These are phyloP conservation scores for Nephila pilipes DNA, from an alignment of 1,140 invertebrate species.

Conservation along the genomic window DNA sequence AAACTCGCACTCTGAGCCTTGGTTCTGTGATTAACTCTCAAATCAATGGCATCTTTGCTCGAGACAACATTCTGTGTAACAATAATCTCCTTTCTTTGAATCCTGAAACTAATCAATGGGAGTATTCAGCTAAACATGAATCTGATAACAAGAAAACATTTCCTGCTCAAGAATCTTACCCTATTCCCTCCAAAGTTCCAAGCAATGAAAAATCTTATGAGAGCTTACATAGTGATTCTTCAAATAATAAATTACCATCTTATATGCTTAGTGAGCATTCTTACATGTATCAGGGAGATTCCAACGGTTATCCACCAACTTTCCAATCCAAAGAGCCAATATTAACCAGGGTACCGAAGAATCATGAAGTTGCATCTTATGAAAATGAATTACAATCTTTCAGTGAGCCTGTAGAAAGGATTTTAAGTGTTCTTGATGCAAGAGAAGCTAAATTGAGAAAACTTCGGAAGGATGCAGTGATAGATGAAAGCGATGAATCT, in stretches of 20 bases:
- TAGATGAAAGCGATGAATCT: slow-evolving; percentile 66
- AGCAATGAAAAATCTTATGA: slow-evolving; percentile 29
- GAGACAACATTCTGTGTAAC: slow-evolving; percentile 61
- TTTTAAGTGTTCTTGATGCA: slow-evolving; percentile 62
- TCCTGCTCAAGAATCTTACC: slow-evolving; percentile 27
- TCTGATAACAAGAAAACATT: slow-evolving; percentile 31
- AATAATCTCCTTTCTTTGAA: slow-evolving; percentile 12
- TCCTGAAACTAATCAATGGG: neutral
- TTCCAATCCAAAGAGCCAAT: slow-evolving; percentile 20
- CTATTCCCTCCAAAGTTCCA: slow-evolving; percentile 24
- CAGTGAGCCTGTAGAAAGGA: neutral
- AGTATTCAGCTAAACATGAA: neutral
- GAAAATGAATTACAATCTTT: neutral
- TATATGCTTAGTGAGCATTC: slow-evolving; percentile 31
- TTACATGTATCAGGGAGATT: slow-evolving; percentile 28
- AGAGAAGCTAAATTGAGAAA: slow-evolving; percentile 57
- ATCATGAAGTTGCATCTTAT: neutral
- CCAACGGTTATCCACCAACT: neutral
- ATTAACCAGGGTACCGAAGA: neutral
- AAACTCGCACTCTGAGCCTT: slow-evolving; percentile 69
- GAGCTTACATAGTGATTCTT: slow-evolving; percentile 58
- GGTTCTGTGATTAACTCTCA: slow-evolving; percentile 64
- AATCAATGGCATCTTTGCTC: slow-evolving; percentile 70
- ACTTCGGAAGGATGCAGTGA: neutral
- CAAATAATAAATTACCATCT: neutral